A percentile compares a stretch with the other conserved stretches of the same genome.
phyloP scores from a whole-genome alignment of 2,888 invertebrate species.

The Globia sparganii region DNA sequence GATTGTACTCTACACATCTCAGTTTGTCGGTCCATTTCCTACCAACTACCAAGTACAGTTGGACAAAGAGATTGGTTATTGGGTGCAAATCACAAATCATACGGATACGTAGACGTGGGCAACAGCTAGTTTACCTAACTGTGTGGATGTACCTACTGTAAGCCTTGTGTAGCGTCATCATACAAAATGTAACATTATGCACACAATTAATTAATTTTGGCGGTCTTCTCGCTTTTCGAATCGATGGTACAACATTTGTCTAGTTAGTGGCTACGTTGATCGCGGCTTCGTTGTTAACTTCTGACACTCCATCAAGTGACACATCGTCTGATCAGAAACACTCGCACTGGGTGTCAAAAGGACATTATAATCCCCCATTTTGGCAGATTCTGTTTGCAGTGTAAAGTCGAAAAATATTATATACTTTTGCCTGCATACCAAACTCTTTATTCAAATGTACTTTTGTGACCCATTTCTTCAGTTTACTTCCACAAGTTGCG shows the following conservation, averaged over 20 bases:
- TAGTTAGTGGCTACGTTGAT: neutral
- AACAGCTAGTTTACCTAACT: too few relatives aligned
- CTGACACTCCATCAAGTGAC: neutral
- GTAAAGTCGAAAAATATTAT: neutral
- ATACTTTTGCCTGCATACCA: neutral
- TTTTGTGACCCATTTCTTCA: conserved; percentile 52
- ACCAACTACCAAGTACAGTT: conserved; percentile 10
- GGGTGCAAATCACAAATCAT: neutral
- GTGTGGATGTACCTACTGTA: too few relatives aligned
- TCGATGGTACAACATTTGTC: neutral
- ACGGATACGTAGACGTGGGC: too few relatives aligned
- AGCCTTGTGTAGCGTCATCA: too few relatives aligned
- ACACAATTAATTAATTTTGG: neutral
- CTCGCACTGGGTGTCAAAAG: neutral
- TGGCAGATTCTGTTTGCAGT: neutral
- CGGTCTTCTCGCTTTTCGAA: neutral
- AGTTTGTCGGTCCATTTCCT: conserved; percentile 40
- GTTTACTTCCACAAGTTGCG: conserved; percentile 38
- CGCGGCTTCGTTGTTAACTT: neutral
- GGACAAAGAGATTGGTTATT: neutral
- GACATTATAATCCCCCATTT: neutral
- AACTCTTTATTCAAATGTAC: conserved; percentile 1
- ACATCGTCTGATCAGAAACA: neutral
- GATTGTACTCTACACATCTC: conserved; percentile 26
- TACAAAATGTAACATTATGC: too few relatives aligned